phyloP scores from a whole-genome alignment of 2,888 invertebrate genomes.

The Clusia tigrina region DNA sequence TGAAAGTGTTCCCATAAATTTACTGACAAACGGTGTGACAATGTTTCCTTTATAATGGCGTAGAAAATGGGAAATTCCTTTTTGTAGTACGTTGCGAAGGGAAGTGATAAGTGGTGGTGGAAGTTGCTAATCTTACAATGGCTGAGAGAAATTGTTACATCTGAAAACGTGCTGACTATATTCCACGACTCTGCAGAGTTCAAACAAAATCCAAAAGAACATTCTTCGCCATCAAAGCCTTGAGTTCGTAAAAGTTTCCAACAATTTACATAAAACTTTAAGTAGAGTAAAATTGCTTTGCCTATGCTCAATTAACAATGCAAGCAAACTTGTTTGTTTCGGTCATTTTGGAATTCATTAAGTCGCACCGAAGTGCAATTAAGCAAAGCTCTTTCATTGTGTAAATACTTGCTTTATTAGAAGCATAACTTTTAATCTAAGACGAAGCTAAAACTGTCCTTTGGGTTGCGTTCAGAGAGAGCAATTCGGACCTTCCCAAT shows the following conservation, averaged over 20 bases:
- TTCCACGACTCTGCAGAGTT: too few relatives aligned
- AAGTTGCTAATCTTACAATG: too few relatives aligned
- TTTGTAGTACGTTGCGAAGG: background rate
- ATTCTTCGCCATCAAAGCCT: too few relatives aligned
- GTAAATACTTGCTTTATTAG: background rate
- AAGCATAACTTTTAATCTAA: background rate
- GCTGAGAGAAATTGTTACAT: too few relatives aligned
- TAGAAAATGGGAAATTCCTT: background rate
- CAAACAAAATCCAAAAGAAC: background rate
- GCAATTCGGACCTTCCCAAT: too few relatives aligned
- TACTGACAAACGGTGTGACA: conserved; percentile 28
- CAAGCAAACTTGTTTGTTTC: background rate
- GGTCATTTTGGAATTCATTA: conserved; percentile 19
- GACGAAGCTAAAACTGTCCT: background rate
- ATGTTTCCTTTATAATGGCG: conserved; percentile 25
- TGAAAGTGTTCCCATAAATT: conserved; percentile 36
- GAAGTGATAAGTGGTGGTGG: background rate
- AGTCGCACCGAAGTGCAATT: conserved; percentile 21
- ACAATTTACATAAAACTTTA: background rate
- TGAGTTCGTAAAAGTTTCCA: background rate
- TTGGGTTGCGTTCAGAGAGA: too few relatives aligned
- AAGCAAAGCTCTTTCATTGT: conserved; percentile 6
- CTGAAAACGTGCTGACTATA: too few relatives aligned
- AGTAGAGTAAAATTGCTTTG: background rate
- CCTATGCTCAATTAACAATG: background rate